These are phyloP conservation scores for Pyrrhosoma nymphula DNA, from an alignment of 2,888 invertebrate species.

Conservation along the genomic window DNA sequence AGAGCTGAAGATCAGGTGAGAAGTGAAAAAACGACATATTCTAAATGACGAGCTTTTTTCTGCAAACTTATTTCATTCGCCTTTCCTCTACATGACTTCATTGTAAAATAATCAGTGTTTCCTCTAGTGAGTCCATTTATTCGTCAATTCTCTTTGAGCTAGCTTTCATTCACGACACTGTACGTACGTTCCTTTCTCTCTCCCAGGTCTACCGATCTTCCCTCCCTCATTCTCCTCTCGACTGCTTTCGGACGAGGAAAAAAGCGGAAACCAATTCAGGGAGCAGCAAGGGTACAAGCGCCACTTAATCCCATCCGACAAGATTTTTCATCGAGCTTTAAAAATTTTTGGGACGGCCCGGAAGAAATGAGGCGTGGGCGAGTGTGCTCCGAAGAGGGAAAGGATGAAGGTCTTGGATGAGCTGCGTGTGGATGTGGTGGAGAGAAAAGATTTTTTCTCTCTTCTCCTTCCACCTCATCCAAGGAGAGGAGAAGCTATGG, in stretches of 20 bases:
- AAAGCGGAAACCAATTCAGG: background rate
- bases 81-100: no score
- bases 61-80: no score
- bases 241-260: background rate
- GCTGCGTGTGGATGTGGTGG: background rate
- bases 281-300: background rate
- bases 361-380: slow-evolving; percentile 2
- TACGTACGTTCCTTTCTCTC: no score
- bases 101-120: no score
- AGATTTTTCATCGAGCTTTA: slow-evolving; percentile 25
- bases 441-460: background rate
- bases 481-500: background rate
- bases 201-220: no score
- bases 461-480: no score
- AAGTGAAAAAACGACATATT: no score
- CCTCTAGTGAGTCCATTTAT: no score
- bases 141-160: no score
- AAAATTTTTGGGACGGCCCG: background rate
- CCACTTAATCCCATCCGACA: slow-evolving; percentile 9
- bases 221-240: background rate
- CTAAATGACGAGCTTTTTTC: no score
- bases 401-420: background rate
- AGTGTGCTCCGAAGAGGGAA: background rate
- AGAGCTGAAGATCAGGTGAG: no score
- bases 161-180: no score